Conservation (phyloP, 2,797 vertebrate genomes). For the Cyclopterus lumpus region DNA sequence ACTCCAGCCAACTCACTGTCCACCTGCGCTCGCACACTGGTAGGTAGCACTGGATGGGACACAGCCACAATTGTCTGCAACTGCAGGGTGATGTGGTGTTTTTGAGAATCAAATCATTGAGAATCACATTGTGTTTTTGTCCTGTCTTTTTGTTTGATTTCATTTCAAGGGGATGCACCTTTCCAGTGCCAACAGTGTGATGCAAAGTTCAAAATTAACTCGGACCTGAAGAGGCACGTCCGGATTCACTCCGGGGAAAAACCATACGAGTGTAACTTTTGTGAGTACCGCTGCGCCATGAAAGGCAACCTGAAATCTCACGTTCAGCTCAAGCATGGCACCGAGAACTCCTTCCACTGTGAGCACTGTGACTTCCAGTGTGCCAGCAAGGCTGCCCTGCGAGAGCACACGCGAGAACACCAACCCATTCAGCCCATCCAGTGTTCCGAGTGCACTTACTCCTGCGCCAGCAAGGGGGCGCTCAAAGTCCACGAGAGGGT, state of each 20-base stretch:
- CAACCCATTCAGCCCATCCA: slow-evolving; percentile 90
- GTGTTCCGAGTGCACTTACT: slow-evolving; percentile 93
- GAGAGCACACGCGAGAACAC: slow-evolving; percentile 92
- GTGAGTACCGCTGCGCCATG: slow-evolving; percentile 97
- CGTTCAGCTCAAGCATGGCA: slow-evolving; percentile 92
- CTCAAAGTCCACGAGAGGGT: slow-evolving; percentile 93
- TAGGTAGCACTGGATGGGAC: slow-evolving; percentile 71
- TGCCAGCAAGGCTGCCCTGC: slow-evolving; percentile 90
- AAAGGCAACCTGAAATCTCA: slow-evolving; percentile 98
- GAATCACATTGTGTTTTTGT: slow-evolving; percentile 9
- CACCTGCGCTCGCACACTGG: slow-evolving; percentile 98
- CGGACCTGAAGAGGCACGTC: slow-evolving; percentile 95
- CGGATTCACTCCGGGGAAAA: slow-evolving; percentile 98
- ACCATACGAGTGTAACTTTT: slow-evolving; percentile 96
- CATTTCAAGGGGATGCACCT: slow-evolving; percentile 90
- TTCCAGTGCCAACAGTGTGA: slow-evolving; percentile 97
- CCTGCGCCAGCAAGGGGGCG: slow-evolving; percentile 93
- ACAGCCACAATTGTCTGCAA: background rate
- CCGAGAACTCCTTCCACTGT: slow-evolving; percentile 88
- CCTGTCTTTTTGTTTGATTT: background rate
- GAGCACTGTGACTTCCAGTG: slow-evolving; percentile 92
- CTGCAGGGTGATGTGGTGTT: background rate
- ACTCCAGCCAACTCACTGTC: slow-evolving; percentile 98
- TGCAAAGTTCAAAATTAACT: slow-evolving; percentile 99
- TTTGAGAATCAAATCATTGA: background rate